Evolutionary conservation across 92 coral and sea anemone species (phyloP).

Genomic region (Porites divaricata): DNA sequence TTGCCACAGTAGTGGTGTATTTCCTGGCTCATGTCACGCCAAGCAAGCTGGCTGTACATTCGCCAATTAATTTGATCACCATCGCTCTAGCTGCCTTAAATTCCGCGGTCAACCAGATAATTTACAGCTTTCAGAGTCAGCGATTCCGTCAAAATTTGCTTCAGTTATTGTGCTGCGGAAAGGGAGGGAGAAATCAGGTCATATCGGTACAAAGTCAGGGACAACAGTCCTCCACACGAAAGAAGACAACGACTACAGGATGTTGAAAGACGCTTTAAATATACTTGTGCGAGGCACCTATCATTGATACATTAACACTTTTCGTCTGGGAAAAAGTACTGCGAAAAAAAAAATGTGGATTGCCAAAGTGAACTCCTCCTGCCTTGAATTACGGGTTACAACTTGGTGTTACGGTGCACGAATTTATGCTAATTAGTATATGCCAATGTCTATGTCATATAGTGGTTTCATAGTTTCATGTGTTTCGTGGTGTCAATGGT

Average conservation of each 20-base stretch:
- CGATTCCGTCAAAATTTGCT: conserved; percentile 6
- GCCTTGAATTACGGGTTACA: too few species aligned
- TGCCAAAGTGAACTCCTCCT: too few species aligned
- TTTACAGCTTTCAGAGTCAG: conserved; percentile 12
- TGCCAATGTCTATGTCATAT: too few species aligned
- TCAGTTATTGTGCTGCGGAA: neutral
- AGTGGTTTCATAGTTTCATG: too few species aligned
- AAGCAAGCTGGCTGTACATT: neutral
- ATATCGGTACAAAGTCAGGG: neutral
- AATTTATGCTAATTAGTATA: too few species aligned
- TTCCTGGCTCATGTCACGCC: neutral
- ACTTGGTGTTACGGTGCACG: too few species aligned
- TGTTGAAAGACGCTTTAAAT: neutral
- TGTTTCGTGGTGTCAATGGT: too few species aligned
- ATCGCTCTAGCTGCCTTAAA: neutral
- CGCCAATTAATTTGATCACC: neutral
- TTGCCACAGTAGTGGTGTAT: conserved; percentile 11
- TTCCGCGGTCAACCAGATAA: conserved; percentile 8
- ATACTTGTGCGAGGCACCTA: too few species aligned
- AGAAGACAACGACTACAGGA: neutral
- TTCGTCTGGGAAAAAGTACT: too few species aligned
- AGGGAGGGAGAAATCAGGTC: neutral
- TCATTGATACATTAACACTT: too few species aligned
- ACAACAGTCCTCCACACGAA: neutral
- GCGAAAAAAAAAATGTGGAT: too few species aligned